These are phyloP conservation scores for Leptosomus discolor DNA, from an alignment of 2,113 vertebrate species.

Conservation along the genomic window DNA sequence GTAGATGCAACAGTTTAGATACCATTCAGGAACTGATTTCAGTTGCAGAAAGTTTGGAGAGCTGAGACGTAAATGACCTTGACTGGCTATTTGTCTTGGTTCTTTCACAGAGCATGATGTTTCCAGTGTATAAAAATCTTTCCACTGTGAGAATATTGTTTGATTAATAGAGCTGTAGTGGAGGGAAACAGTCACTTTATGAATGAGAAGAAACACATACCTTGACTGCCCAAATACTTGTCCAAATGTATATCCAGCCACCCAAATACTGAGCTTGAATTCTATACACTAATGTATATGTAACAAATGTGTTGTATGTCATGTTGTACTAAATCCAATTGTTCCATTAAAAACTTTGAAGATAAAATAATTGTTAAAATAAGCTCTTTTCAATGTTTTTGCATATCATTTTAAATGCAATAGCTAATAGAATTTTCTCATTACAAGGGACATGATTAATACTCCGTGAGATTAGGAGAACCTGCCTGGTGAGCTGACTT, in stretches of 20 bases:
- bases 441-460: slow-evolving; percentile 21
- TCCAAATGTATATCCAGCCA: not conserved
- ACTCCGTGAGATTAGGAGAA: not conserved
- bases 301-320: not conserved
- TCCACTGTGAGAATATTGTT: not conserved
- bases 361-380: slow-evolving; percentile 25
- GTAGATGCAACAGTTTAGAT: not conserved
- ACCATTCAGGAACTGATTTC: not conserved
- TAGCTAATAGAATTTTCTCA: slow-evolving; percentile 19
- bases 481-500: not conserved
- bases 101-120: not conserved
- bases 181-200: not conserved
- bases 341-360: slow-evolving; percentile 23
- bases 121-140: not conserved
- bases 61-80: not conserved
- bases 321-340: slow-evolving; percentile 15
- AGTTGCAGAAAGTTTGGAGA: not conserved
- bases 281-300: not conserved
- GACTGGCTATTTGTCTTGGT: not conserved
- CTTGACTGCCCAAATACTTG: not conserved
- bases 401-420: not conserved
- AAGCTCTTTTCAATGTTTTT: slow-evolving; percentile 6
- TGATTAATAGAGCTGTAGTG: not conserved
- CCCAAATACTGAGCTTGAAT: not conserved
- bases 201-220: not conserved